Evolutionary conservation across 1,140 invertebrate species (phyloP).

Genomic region (Cydia strobilella): DNA sequence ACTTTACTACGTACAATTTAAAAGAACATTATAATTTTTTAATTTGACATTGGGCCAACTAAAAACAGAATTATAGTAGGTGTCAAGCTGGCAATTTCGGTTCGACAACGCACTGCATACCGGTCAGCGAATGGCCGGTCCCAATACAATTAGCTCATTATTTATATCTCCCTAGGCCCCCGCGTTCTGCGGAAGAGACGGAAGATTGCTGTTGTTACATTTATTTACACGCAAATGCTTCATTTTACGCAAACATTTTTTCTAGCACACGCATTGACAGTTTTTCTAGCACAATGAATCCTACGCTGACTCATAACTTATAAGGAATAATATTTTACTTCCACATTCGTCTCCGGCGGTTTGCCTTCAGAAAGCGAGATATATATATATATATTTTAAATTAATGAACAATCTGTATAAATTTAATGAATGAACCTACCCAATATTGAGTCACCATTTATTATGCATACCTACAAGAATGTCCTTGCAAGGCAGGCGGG

Average conservation of each 20-base stretch:
- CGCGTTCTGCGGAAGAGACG: constrained; percentile 38
- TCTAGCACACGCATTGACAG: too few species aligned
- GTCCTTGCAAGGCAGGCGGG: constrained; percentile 25
- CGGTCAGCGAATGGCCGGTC: constrained; percentile 47
- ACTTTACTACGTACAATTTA: too few species aligned
- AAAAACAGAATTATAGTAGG: not conserved
- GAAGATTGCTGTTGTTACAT: not conserved
- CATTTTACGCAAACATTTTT: not conserved
- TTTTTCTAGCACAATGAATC: not conserved
- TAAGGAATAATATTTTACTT: not conserved
- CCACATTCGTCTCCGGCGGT: not conserved
- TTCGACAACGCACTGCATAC: constrained; percentile 44
- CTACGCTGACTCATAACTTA: not conserved
- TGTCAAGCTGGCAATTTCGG: constrained; percentile 3
- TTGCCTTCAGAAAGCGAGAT: not conserved
- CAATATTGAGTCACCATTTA: constrained; percentile 17
- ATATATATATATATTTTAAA: too few species aligned
- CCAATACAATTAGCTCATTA: constrained; percentile 55
- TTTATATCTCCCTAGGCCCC: constrained; percentile 53
- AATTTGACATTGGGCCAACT: not conserved
- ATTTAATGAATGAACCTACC: not conserved
- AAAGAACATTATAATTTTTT: not conserved
- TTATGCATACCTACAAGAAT: constrained; percentile 23
- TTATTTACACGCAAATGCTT: not conserved
- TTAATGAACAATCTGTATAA: not conserved